Conservation (phyloP, 2,888 invertebrate genomes). For the Macrosiphum euphorbiae region DNA sequence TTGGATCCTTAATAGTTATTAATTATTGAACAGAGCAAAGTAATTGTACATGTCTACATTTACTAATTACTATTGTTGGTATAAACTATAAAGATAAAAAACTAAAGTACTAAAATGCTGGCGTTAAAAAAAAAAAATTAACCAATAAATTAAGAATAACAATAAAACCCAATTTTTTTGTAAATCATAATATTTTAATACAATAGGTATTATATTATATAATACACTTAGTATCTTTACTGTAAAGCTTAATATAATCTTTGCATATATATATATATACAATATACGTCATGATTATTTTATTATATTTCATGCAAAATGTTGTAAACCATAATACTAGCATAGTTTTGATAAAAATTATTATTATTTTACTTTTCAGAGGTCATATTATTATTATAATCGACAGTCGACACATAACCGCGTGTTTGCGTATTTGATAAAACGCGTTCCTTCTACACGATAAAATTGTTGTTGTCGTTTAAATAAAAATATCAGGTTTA, state of each 20-base stretch:
- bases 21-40: too few species aligned
- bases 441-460: background rate
- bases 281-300: background rate
- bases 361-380: background rate
- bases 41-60: too few species aligned
- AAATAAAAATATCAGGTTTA: background rate
- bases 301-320: background rate
- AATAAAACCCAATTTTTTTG: background rate
- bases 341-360: background rate
- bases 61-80: too few species aligned
- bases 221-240: background rate
- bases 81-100: background rate
- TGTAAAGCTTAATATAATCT: background rate
- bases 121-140: background rate
- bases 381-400: slow-evolving; percentile 1
- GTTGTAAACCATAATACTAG: background rate
- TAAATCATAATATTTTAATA: background rate
- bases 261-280: background rate
- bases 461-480: background rate
- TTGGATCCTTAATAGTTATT: background rate
- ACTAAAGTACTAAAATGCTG: background rate
- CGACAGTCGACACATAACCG: background rate
- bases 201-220: too few species aligned
- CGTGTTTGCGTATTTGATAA: background rate
- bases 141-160: background rate